Base-by-base conservation (phyloP, 64 coral and sea anemone species). In the Platygyra sinensis region DNA sequence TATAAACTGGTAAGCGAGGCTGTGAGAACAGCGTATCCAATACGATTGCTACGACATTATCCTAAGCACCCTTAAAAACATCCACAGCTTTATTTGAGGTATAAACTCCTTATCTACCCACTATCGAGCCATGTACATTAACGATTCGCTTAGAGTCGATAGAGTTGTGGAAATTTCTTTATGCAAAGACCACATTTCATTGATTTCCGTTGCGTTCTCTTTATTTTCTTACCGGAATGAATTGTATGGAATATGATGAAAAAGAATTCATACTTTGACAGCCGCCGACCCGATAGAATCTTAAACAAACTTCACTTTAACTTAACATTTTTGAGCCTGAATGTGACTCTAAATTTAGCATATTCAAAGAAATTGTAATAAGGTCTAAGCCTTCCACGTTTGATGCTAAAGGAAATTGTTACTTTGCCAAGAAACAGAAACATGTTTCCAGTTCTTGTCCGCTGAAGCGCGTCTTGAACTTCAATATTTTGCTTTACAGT, bases 221-320 rank as follows among this genome's bases (percentile, higher is more conserved):
- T 24, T 46, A 46, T 49, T 50, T 22, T n/a, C n/a, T 7, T 69
- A 28, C 2, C 10, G 10, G 65, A 69, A 24, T 25, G 10, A 27
- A 69, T 27, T 0, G 1, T 29, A n/a, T 69, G 4, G 22, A 69
- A 69, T 25, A 11, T 25, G 65, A 69, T 69, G 24, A 69, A 25
- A 25, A 69, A 69, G 65, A 69, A 69, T 27, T 27, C 0, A 3
- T 69, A 24, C n/a, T 69, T 69, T 69, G 25, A 69, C n/a, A 11
- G 25, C 5, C 22, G 54, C 33, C 33, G 54, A 27, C 20, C 36
- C 18, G 42, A 77, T 77, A 77, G 22, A 77, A 77, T 77, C 74
- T 77, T 77, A 77, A 77, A 39, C 74, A 77, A 77, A 46, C 74
- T 77, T 9, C 19, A 22, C 52, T 73, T 73, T 30, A 73, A 25